A percentile compares a stretch with the other conserved stretches of the same genome.
These are phyloP conservation scores for Atherinosoma microstoma DNA, from an alignment of 2,797 vertebrate genomes.

Conservation along the genomic window DNA sequence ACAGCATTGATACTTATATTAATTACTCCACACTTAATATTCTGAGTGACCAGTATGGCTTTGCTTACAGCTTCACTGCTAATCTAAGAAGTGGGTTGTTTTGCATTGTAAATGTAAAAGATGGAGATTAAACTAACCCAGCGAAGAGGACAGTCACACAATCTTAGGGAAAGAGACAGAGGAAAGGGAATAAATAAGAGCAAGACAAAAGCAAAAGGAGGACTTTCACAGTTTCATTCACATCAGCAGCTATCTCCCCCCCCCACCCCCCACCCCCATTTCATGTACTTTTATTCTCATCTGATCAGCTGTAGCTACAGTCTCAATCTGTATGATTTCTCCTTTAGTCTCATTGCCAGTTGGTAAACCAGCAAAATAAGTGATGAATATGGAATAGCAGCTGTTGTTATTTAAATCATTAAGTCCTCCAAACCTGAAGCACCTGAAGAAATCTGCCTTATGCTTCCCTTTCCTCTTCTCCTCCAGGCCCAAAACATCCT, in stretches of 20 bases:
- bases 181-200: constrained; percentile 30
- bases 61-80: constrained; percentile 50
- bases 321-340: constrained; percentile 16
- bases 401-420: constrained; percentile 76
- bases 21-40: constrained; percentile 33
- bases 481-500: constrained; percentile 28
- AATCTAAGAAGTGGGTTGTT: constrained; percentile 61
- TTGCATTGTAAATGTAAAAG: constrained; percentile 78
- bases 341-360: constrained; percentile 42
- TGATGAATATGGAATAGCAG: constrained; percentile 79
- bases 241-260: too few species aligned
- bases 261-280: too few species aligned
- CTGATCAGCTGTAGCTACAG: constrained; percentile 11
- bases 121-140: constrained; percentile 76
- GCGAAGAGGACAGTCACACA: constrained; percentile 43
- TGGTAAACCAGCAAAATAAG: constrained; percentile 58
- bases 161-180: constrained; percentile 48
- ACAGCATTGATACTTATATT: constrained; percentile 31
- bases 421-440: constrained; percentile 56
- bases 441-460: constrained; percentile 35
- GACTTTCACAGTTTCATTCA: constrained; percentile 19
- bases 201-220: constrained; percentile 35
- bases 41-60: constrained; percentile 47
- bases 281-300: constrained; percentile 5
- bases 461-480: constrained; percentile 24